Base-by-base conservation (phyloP, 2,113 vertebrate genomes). In the Forbesichthys agassizii region DNA sequence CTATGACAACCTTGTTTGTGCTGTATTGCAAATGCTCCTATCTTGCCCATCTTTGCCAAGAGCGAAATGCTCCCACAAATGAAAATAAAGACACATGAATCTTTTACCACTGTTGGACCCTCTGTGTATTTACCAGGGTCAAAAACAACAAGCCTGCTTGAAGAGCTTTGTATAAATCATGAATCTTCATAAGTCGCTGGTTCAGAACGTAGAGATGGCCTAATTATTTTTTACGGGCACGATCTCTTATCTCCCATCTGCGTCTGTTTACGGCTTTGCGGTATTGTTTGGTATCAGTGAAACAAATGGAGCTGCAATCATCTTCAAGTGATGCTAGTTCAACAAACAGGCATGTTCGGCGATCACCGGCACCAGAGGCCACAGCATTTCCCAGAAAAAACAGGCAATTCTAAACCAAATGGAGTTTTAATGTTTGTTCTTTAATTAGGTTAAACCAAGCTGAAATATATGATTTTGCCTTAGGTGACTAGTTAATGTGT, bases 371-470 rank as follows among this genome's bases (percentile, higher is more conserved):
- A 70, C 57, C 61, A 64, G 59, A 48, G 60, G 61, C 72, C 20
- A 58, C 18, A 18, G 62, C 48, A 56, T 20, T 53, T 64, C 73
- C 70, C 53, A 16, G 12, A 71, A 58, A 79, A 68, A 75, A 62
- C 42, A 69, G 66, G n/a, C 61, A 68, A 61, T 64, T 61, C 61
- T 33, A 73, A 62, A 36, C 64, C 53, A 65, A 87, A 85, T 85
- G 69, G 73, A 71, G 79, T 88, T 87, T 88, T 84, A 89, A 87
- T 91, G 90, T 89, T 89, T 88, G 80, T 65, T 69, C 74, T 74
- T 77, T 88, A 89, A 91, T 91, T 91, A 88, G 86, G 84, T 86
- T 89, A 86, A 86, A 86, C 73, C 81, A 77, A 72, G 73, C 73
- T 58, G 80, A 73, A 90, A 81, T 73, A 58, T 78, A 72, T 64